Conservation (phyloP, 2,797 vertebrate species). For the Melanotaenia trifasciata region DNA sequence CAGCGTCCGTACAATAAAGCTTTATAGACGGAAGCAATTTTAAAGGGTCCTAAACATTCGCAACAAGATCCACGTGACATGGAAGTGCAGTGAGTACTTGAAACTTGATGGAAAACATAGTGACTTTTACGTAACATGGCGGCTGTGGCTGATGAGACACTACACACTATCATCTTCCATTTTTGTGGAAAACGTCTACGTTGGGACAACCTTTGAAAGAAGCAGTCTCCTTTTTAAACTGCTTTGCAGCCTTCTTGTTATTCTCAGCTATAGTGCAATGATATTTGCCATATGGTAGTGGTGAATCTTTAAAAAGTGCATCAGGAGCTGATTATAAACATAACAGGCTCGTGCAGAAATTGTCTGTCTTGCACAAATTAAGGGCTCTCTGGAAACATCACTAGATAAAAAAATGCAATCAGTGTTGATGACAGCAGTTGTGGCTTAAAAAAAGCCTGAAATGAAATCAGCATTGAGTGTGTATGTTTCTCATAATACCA, state of each 20-base stretch:
- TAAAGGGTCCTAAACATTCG: conserved; percentile 59
- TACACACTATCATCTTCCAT: neutral
- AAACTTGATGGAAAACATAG: conserved; percentile 40
- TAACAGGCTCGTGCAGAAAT: conserved; percentile 1
- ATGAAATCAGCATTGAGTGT: conserved; percentile 20
- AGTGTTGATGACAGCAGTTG: conserved; percentile 16
- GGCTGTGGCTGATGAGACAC: conserved; percentile 12
- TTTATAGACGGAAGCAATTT: conserved; percentile 55
- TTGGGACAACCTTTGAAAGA: conserved; percentile 25
- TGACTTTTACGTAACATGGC: conserved; percentile 18
- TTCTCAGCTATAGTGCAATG: conserved; percentile 2
- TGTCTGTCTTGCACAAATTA: conserved; percentile 6
- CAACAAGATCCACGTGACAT: conserved; percentile 37
- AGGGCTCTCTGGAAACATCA: conserved; percentile 14
- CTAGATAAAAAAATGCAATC: conserved; percentile 24
- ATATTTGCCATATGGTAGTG: conserved; percentile 15
- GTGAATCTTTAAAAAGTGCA: conserved; percentile 7
- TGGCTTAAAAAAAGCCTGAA: conserved; percentile 8
- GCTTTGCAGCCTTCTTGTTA: conserved; percentile 1
- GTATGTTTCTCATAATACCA: conserved; percentile 34
- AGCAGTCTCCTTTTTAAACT: neutral
- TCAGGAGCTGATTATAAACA: conserved; percentile 37
- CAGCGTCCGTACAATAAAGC: conserved; percentile 23
- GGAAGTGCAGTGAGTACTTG: conserved; percentile 24
- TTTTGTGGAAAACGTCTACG: conserved; percentile 5